Evolutionary conservation across 1,140 invertebrate genomes (phyloP).

Genomic region (Ganaspis sp.): DNA sequence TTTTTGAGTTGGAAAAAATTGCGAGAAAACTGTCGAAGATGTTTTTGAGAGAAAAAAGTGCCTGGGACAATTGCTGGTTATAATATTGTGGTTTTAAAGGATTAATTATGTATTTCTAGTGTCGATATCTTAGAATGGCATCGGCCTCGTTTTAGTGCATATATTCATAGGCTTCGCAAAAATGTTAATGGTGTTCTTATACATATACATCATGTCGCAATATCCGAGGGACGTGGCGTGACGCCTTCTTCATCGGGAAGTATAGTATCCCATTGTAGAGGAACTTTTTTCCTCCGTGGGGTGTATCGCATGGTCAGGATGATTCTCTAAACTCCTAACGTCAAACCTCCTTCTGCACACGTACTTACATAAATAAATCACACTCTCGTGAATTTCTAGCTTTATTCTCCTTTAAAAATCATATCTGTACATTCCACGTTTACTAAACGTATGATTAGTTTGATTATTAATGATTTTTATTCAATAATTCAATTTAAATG

Average conservation of each 20-base stretch:
- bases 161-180: constrained; percentile 16
- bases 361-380: not conserved
- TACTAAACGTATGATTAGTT: no score
- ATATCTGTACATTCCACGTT: no score
- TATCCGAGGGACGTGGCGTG: constrained; percentile 23
- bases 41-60: not conserved
- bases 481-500: no score
- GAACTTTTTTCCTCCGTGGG: not conserved
- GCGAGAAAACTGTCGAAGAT: not conserved
- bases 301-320: constrained; percentile 9
- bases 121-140: constrained; percentile 20
- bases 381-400: not conserved
- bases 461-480: no score
- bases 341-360: not conserved
- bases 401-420: not conserved
- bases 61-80: not conserved
- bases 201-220: constrained; percentile 23
- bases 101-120: not conserved
- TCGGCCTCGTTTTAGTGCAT: constrained; percentile 26
- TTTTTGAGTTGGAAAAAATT: no score
- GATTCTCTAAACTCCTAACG: constrained; percentile 10
- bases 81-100: not conserved
- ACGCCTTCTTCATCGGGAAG: constrained; percentile 11
- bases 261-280: constrained; percentile 22
- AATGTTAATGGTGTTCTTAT: constrained; percentile 24